phyloP scores from a whole-genome alignment of 2,113 vertebrate genomes.

The Callospermophilus lateralis region DNA sequence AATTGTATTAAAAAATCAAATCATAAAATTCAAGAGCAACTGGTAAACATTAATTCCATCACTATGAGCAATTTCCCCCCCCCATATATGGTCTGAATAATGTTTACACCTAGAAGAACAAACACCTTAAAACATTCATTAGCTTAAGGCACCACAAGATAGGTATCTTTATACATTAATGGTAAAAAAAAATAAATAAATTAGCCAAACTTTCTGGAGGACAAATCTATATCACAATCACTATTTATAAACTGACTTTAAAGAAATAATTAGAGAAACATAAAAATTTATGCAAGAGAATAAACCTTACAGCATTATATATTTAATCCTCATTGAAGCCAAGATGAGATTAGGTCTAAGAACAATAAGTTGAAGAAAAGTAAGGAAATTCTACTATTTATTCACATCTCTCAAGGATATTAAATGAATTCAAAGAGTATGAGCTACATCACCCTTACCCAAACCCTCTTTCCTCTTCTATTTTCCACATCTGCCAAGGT shows the following conservation, averaged over 20 bases:
- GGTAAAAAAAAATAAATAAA: not conserved
- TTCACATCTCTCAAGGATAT: not conserved
- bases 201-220: conserved; percentile 26
- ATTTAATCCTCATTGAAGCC: not conserved
- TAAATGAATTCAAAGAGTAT: not conserved
- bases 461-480: not conserved
- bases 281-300: not conserved
- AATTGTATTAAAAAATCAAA: conserved; percentile 56
- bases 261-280: conserved; percentile 49
- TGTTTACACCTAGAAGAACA: not conserved
- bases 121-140: not conserved
- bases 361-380: conserved; percentile 4
- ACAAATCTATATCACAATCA: not conserved
- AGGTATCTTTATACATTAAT: not conserved
- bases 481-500: not conserved
- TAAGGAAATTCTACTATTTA: not conserved
- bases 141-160: not conserved
- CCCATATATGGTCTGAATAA: not conserved
- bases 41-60: conserved; percentile 25
- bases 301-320: not conserved
- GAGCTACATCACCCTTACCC: too few relatives aligned
- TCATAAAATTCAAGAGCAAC: conserved; percentile 25
- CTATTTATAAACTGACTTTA: not conserved
- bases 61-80: not conserved
- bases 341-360: not conserved